These are phyloP conservation scores for Colletes collaris DNA, from an alignment of 2,888 invertebrate genomes.

Conservation along the genomic window DNA sequence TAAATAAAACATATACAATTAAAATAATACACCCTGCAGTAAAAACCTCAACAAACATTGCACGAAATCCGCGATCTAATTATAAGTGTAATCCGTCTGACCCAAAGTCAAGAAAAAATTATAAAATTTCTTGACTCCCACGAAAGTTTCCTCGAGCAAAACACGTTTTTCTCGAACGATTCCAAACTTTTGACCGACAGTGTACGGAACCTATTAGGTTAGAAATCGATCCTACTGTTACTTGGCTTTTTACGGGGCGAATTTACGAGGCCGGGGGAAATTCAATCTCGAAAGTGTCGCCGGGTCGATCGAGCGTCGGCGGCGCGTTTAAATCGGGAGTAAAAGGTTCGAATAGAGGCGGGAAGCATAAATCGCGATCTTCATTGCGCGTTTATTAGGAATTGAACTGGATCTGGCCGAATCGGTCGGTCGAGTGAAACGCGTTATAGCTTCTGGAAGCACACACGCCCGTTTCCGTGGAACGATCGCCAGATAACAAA, in stretches of 20 bases:
- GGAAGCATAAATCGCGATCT: constrained; percentile 59
- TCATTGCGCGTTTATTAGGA: constrained; percentile 61
- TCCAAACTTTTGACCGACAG: constrained; percentile 15
- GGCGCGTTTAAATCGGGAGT: constrained; percentile 32
- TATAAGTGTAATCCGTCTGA: no score
- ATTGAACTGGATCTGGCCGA: constrained; percentile 50
- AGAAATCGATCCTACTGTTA: constrained; percentile 34
- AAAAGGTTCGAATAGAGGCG: constrained; percentile 3
- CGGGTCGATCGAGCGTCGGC: constrained; percentile 28
- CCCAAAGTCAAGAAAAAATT: no score
- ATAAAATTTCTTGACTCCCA: no score
- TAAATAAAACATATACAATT: no score
- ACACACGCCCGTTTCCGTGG: constrained; percentile 36
- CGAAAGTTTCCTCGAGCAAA: neutral
- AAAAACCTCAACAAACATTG: no score
- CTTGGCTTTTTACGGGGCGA: constrained; percentile 7
- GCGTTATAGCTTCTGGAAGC: constrained; percentile 59
- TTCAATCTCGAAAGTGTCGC: constrained; percentile 38
- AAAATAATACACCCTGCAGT: no score
- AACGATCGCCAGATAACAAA: constrained; percentile 64
- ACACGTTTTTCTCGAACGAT: no score
- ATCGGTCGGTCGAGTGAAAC: constrained; percentile 48
- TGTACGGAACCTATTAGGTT: neutral
- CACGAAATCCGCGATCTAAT: no score
- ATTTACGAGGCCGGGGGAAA: constrained; percentile 42